phyloP scores from a whole-genome alignment of 2,888 invertebrate genomes.

The Orchesellides sinensis region DNA sequence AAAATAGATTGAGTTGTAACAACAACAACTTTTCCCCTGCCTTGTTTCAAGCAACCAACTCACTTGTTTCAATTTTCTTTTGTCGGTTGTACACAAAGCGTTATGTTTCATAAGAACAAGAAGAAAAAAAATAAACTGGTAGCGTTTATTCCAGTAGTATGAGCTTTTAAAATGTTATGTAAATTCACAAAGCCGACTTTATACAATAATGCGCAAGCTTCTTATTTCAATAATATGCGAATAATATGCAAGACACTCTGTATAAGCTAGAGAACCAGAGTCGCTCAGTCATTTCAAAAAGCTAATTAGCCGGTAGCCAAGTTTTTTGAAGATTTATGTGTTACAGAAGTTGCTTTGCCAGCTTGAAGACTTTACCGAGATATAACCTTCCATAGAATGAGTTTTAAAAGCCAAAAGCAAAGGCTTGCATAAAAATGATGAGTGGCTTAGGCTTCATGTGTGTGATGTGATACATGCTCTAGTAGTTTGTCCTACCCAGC shows the following conservation, averaged over 20 bases:
- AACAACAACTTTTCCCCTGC: neutral
- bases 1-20: slow-evolving; percentile 49
- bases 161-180: slow-evolving; percentile 29
- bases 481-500: neutral
- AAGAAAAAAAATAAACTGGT: neutral
- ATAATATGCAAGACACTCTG: neutral
- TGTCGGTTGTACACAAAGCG: slow-evolving; percentile 28
- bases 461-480: neutral
- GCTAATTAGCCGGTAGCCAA: slow-evolving; percentile 65
- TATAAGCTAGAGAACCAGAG: neutral
- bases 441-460: neutral
- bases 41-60: slow-evolving; percentile 2
- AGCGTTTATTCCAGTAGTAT: slow-evolving; percentile 36
- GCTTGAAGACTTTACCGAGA: slow-evolving; percentile 23
- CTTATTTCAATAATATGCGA: slow-evolving; percentile 24
- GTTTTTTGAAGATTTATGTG: slow-evolving; percentile 54
- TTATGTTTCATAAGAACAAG: slow-evolving; percentile 44
- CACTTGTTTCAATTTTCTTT: slow-evolving; percentile 55
- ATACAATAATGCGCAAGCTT: neutral
- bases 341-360: slow-evolving; percentile 50
- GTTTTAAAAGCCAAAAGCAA: slow-evolving; percentile 16
- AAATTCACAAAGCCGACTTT: slow-evolving; percentile 32
- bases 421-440: slow-evolving; percentile 20
- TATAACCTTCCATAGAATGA: slow-evolving; percentile 15
- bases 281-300: slow-evolving; percentile 42